Conservation (phyloP, 2,113 vertebrate genomes). For the Daboia siamensis region DNA sequence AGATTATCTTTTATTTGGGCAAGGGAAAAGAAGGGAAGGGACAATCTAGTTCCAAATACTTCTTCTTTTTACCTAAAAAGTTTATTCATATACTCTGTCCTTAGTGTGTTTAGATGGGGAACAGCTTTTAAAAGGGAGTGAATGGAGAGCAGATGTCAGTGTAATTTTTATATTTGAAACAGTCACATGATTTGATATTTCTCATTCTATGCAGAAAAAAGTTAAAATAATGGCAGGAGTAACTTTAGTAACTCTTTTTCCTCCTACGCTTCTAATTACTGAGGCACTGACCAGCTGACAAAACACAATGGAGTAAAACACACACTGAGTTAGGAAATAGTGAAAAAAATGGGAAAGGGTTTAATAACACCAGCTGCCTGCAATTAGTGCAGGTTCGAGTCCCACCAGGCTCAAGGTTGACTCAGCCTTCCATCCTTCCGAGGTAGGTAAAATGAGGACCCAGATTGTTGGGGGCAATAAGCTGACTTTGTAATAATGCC, state of each 20-base stretch:
- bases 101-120: not conserved
- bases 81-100: not conserved
- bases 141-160: not conserved
- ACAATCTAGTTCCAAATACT: not conserved
- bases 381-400: too few species aligned
- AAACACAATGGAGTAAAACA: not conserved
- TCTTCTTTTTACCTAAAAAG: not conserved
- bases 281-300: not conserved
- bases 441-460: too few species aligned
- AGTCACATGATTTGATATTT: not conserved
- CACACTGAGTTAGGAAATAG: not conserved
- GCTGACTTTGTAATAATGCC: too few species aligned
- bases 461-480: too few species aligned
- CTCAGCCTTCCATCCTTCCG: too few species aligned
- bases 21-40: not conserved
- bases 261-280: not conserved
- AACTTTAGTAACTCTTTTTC: not conserved
- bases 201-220: not conserved
- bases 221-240: not conserved
- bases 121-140: not conserved
- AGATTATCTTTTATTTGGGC: conserved; percentile 4
- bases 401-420: too few species aligned
- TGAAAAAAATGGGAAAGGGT: not conserved
- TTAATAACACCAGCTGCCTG: not conserved
- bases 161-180: not conserved